phyloP scores from a whole-genome alignment of 2,797 vertebrate genomes.

The Pipistrellus kuhlii region DNA sequence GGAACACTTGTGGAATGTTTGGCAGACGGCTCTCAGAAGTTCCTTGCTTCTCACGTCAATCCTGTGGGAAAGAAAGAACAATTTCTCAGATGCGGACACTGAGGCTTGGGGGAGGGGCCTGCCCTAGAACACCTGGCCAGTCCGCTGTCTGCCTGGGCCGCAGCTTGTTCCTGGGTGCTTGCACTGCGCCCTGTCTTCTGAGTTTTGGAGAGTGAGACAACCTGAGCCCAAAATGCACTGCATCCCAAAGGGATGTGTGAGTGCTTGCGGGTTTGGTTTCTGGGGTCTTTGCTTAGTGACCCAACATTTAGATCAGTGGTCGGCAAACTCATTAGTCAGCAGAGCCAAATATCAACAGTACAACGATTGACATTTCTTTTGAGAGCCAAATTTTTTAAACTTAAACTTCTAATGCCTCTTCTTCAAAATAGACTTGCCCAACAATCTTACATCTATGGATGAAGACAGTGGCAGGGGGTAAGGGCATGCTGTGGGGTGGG shows the following conservation, averaged over 20 bases:
- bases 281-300: neutral
- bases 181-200: neutral
- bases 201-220: neutral
- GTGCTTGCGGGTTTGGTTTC: neutral
- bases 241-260: neutral
- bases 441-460: too few relatives aligned
- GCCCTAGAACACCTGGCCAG: neutral
- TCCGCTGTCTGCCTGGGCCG: accelerated
- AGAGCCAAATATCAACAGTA: too few relatives aligned
- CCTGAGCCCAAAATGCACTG: neutral
- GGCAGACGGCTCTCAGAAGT: neutral
- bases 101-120: neutral
- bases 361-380: too few relatives aligned
- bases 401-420: too few relatives aligned
- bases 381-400: too few relatives aligned
- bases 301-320: neutral
- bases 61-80: neutral
- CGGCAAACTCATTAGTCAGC: too few relatives aligned
- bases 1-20: neutral
- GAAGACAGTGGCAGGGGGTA: too few relatives aligned
- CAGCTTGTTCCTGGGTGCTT: neutral
- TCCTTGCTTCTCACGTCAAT: neutral
- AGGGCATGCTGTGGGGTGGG: too few relatives aligned
- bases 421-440: too few relatives aligned
- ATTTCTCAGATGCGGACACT: neutral